phyloP scores from a whole-genome alignment of 2,888 invertebrate species.

The Lutraria lutraria region DNA sequence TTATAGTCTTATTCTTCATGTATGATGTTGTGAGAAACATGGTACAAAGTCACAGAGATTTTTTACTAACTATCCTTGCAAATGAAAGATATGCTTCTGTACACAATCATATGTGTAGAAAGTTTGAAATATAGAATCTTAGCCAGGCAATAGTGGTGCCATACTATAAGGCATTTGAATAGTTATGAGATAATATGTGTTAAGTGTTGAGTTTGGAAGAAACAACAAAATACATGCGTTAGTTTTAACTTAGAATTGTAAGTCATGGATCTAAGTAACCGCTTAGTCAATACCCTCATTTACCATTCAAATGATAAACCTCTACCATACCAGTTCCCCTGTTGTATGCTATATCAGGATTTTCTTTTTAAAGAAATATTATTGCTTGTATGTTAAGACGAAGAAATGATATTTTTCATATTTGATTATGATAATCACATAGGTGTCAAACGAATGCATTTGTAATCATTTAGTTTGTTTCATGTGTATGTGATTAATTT shows the following conservation, averaged over 20 bases:
- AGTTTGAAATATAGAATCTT: background rate
- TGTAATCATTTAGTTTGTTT: constrained; percentile 13
- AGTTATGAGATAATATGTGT: background rate
- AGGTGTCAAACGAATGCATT: background rate
- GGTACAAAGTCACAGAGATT: constrained; percentile 11
- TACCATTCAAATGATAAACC: background rate
- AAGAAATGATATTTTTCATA: background rate
- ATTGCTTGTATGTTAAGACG: background rate
- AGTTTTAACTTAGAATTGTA: background rate
- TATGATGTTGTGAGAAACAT: background rate
- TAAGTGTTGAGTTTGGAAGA: background rate
- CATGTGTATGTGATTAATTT: background rate
- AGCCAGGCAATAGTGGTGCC: background rate
- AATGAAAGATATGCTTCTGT: constrained; percentile 10
- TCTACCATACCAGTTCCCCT: background rate
- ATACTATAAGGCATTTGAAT: background rate
- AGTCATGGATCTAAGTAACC: background rate
- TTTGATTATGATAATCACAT: background rate
- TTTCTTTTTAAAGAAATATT: background rate
- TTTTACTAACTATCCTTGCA: constrained; percentile 14
- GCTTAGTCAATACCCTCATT: background rate
- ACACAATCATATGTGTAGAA: constrained; percentile 3
- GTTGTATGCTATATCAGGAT: background rate
- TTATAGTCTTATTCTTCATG: constrained; percentile 33
- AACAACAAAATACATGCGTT: background rate